Evolutionary conservation across 1,140 invertebrate species (phyloP).

Genomic region (Rhyacophila brunnea): DNA sequence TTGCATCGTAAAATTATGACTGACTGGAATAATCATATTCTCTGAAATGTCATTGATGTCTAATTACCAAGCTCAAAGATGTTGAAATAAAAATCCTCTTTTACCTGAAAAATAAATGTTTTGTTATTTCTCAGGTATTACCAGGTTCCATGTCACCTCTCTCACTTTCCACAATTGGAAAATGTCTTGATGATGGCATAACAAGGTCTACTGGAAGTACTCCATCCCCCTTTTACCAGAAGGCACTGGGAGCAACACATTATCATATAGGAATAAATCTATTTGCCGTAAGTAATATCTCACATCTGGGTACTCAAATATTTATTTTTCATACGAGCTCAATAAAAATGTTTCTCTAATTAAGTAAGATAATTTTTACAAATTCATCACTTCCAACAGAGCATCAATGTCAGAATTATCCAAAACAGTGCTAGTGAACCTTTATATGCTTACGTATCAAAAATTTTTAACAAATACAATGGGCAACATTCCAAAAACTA

Average conservation of each 20-base stretch:
- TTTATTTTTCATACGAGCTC: too few species aligned
- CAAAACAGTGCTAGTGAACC: neutral
- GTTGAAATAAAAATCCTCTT: too few species aligned
- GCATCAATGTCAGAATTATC: neutral
- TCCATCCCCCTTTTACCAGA: neutral
- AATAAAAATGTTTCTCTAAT: neutral
- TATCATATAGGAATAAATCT: constrained; percentile 50
- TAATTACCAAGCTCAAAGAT: too few species aligned
- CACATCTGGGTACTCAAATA: too few species aligned
- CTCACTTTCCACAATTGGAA: constrained; percentile 40
- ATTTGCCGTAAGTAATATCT: constrained; percentile 49
- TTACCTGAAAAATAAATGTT: neutral
- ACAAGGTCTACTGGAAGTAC: constrained; percentile 22
- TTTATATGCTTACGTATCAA: too few species aligned
- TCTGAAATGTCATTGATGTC: too few species aligned
- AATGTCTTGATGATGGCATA: constrained; percentile 42
- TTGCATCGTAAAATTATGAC: too few species aligned
- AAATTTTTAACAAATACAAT: too few species aligned
- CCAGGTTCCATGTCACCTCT: constrained; percentile 54
- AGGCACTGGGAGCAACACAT: constrained; percentile 40
- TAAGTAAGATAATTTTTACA: neutral
- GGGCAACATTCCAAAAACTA: too few species aligned
- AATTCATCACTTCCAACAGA: neutral
- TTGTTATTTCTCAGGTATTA: constrained; percentile 33
- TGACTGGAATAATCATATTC: too few species aligned